Evolutionary conservation across 2,113 vertebrate species (phyloP).

Genomic region (Oncorhynchus nerka): DNA sequence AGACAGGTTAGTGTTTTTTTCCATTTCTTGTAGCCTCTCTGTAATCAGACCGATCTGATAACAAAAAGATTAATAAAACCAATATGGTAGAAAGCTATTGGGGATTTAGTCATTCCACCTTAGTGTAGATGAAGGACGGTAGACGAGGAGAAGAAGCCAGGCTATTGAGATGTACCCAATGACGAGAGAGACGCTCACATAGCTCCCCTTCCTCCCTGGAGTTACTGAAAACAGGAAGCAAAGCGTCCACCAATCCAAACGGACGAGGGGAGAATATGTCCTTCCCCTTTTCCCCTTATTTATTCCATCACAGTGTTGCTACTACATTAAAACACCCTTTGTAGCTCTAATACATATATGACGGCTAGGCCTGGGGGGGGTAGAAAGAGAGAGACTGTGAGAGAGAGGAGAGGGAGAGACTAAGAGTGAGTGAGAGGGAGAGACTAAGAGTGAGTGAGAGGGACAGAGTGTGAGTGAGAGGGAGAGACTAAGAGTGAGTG

Average conservation of each 20-base stretch:
- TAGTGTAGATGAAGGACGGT: neutral
- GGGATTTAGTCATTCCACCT: neutral
- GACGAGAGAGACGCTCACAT: neutral
- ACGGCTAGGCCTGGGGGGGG: neutral
- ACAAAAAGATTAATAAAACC: no score
- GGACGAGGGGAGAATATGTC: neutral
- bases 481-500: no score
- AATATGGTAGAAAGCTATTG: no score
- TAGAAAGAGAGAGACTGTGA: neutral
- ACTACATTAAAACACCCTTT: constrained; percentile 1
- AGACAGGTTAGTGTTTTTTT: neutral
- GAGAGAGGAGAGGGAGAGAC: neutral
- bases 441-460: no score
- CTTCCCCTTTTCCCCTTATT: constrained; percentile 3
- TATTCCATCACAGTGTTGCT: neutral
- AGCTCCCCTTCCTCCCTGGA: neutral
- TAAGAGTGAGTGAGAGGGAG: neutral
- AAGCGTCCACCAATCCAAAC: neutral
- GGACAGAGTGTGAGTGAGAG: no score
- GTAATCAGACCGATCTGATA: neutral
- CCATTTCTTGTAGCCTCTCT: neutral
- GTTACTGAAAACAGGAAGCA: neutral
- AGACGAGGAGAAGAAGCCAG: neutral
- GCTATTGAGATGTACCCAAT: neutral
- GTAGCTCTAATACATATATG: constrained; percentile 9